Base-by-base conservation (phyloP, 2,113 vertebrate genomes). In the Datnioides undecimradiatus region DNA sequence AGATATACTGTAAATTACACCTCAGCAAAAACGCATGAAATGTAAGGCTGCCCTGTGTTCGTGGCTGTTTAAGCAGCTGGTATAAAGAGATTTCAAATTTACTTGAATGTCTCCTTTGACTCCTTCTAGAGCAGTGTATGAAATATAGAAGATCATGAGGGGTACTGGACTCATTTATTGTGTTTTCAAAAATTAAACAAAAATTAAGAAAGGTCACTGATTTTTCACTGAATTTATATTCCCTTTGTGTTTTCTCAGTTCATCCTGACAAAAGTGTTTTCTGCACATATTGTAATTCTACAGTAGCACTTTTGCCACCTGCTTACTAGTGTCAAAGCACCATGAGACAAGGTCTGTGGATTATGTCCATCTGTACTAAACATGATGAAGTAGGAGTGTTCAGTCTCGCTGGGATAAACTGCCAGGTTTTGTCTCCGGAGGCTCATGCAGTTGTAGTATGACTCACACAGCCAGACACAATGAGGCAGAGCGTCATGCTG, bases 361-460 rank as follows among this genome's bases (percentile, higher is more conserved):
- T 79, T 55, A 17, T 65, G 62, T 78, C 75, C 75, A 80, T 76
- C 57, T 81, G 80, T 72, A 74, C 63, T 83, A 64, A 87, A 73
- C 21, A 52, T 77, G 77, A 87, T 76, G 46, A 65, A 75, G 78
- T 65, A 73, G 63, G 73, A 85, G 70, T 82, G 71, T 71, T 84
- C 51, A 16, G 79, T 85, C 83, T 83, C 70, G 63, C 83, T 49
- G 36, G 65, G 58, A 72, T 73, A 52, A 80, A 75, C 79, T 87
- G 86, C 83, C 89, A 84, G 89, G 82, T 85, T 92, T 86, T 54
- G 70, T 88, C 83, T 83, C 79, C 49, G 51, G 82, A 85, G 86
- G 73, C 80, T 77, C 59, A 45, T 78, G 68, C 71, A 87, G 80
- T 87, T 74, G 78, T 85, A 83, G 73, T 76, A 78, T 89, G 89